phyloP scores from a whole-genome alignment of 1,140 invertebrate species.

The Palaemon carinicauda region DNA sequence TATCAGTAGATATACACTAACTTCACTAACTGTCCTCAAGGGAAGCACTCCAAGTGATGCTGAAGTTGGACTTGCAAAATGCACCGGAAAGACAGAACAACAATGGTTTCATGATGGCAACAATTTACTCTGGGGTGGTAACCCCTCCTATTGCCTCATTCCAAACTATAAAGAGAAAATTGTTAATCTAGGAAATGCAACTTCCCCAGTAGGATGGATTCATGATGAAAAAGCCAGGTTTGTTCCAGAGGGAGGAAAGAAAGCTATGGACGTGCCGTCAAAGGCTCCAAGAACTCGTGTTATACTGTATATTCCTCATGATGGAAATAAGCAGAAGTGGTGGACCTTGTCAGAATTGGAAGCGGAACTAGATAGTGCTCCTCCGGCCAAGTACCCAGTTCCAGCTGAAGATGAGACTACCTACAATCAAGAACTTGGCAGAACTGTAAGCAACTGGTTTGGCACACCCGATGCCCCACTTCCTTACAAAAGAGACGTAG shows the following conservation, averaged over 20 bases:
- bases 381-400: neutral
- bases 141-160: neutral
- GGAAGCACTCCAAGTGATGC: neutral
- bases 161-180: neutral
- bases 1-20: neutral
- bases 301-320: neutral
- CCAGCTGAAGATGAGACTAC: neutral
- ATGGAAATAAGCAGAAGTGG: constrained; percentile 20
- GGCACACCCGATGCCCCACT: too few species aligned
- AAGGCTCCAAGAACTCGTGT: neutral
- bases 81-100: neutral
- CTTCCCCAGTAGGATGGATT: neutral
- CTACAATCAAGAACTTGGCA: neutral
- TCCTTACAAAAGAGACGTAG: neutral
- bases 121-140: neutral
- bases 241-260: neutral
- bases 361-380: neutral
- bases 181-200: neutral
- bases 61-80: neutral
- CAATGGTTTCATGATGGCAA: neutral
- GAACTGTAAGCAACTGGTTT: neutral
- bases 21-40: neutral
- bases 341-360: constrained; percentile 7
- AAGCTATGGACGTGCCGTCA: constrained; percentile 3
- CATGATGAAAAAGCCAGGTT: neutral